Percentiles rank a stretch among this genome's conserved stretches.
Evolutionary conservation across 2,797 vertebrate genomes (phyloP).

Genomic region (Sebastes kiyomatsui): DNA sequence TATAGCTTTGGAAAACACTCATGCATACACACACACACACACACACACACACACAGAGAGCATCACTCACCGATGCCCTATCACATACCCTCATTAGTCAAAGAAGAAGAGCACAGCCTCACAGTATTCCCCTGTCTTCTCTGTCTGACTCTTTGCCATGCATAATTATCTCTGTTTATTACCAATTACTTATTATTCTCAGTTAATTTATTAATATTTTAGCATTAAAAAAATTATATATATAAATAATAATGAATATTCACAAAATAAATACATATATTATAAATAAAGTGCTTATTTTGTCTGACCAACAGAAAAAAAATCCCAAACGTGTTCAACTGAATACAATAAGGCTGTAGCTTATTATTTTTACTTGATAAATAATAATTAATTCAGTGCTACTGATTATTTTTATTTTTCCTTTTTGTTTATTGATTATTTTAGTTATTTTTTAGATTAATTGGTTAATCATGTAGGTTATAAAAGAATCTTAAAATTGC

Average conservation of each 20-base stretch:
- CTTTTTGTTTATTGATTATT: background rate
- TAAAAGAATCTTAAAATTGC: background rate
- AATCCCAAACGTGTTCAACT: background rate
- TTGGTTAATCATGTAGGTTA: background rate
- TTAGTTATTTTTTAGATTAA: background rate
- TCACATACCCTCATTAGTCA: constrained; percentile 47
- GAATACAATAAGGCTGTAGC: background rate
- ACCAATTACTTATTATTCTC: background rate
- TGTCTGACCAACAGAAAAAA: background rate
- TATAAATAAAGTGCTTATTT: background rate
- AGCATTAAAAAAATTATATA: no score
- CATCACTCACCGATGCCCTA: constrained; percentile 19
- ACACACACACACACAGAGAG: background rate
- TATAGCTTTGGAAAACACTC: constrained; percentile 21
- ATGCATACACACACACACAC: background rate
- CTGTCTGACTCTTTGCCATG: constrained; percentile 1
- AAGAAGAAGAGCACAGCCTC: constrained; percentile 10
- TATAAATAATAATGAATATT: no score
- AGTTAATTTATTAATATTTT: background rate
- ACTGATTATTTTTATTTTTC: background rate
- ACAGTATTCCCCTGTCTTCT: constrained; percentile 1
- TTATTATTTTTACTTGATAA: background rate
- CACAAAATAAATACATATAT: background rate
- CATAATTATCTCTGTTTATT: background rate
- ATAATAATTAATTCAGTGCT: background rate